Evolutionary conservation across 2,888 invertebrate species (phyloP), one percentile per base, ranked within the genome.

Genomic region (Timandra comae): DNA sequence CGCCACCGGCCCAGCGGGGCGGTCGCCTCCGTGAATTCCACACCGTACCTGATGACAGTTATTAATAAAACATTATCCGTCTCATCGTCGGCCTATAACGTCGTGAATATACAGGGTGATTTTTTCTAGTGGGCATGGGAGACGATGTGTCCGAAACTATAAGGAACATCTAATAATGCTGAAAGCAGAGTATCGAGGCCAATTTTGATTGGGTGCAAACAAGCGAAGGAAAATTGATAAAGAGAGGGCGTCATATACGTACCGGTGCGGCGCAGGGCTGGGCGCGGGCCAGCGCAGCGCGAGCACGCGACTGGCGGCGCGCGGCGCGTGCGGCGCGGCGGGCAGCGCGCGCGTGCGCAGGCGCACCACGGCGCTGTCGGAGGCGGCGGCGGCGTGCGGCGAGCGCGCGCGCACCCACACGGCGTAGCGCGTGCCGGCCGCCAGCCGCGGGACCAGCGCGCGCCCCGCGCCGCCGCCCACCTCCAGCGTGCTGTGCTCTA

Each of bases 351-450:
- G 93, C 8, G 95, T 96, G 29, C 84, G 86, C 10, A 94, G 87
- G 5, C 80, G 72, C 4, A 92, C 77, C 9, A 79, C 78, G 1
- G 82, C 71, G 43, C 91, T 93, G 52, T 91, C 88, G 1, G 89
- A 91, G 31, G 58, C 49, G 12, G 88, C 88, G 2, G 88, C 81
- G 35, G 88, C 90, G 52, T 91, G 88, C 30, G 88, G 88, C 1
- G 94, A 92, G 52, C 91, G 91, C 1, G 93, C 93, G 25, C 91
- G 86, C 21, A 94, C 90, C 89, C 91, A 93, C 23, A 95, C 89
- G 3, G 80, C 78, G 65, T 93, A 97, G 3, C 86, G 87, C 29
- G 90, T 91, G 48, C 88, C 90, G 0, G 92, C 91, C 1, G 88
- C 72, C 8, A 94, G 70, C 1, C 90, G 89, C 0, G 87, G 81